Base-by-base conservation (phyloP, 2,797 vertebrate species). In the Anniella stebbinsi region DNA sequence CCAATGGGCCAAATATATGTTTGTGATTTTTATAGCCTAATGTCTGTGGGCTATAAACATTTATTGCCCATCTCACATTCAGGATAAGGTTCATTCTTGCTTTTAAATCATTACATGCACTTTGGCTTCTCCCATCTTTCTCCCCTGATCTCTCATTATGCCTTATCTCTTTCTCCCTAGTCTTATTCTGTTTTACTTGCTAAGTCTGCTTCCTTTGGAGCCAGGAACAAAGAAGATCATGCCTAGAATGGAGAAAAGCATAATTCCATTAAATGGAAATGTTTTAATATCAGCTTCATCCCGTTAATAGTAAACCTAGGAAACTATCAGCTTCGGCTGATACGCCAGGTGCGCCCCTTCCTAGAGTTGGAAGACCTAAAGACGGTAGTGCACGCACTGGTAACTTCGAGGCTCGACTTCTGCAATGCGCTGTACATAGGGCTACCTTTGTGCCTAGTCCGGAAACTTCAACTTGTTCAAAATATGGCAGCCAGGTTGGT, bases 1-100 rank as follows among this genome's bases (percentile, higher is more conserved):
- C 66, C 86, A 45, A 54, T 84, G 81, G 84, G 77, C 13, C 54
- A 87, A 1, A 76, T 48, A 87, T 93, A 63, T 86, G 73, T 88
- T 63, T 87, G 69, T 84, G 83, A 85, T 92, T 90, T 90, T 89
- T 91, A 84, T 91, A 67, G 11, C 3, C 45, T 36, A 25, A 2
- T n/a, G 18, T 51, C 21, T 54, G 82, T 48, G 10, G 15, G 25
- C 38, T 48, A 25, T 51, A 21, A 33, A 69, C 18, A 7, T 48
- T 48, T 70, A 67, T 11, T 73, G 51, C 12, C 69, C 30, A 70
- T 72, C 2, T 36, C 63, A 67, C 36, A 45, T 28, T 67, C 67
- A 30, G 28, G 9, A 69, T 69, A 69, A 41, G n/a, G 9, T 15
- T 82, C 45, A 15, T 45, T 67, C 17, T 60, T 54, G 23, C 10